Evolutionary conservation across 2,888 invertebrate species (phyloP).

Genomic region (Nycteola revayana): DNA sequence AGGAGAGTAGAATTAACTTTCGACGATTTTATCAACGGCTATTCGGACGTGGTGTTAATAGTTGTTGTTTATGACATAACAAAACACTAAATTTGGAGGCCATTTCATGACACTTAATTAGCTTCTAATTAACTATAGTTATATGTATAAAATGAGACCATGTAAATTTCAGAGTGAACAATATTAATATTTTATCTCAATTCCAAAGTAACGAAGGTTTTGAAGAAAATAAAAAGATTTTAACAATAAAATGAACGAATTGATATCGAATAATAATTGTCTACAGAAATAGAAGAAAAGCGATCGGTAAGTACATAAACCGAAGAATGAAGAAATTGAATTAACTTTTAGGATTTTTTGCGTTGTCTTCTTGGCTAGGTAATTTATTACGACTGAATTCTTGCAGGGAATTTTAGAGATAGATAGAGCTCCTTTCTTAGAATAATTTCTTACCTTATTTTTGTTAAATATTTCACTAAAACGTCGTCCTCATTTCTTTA

Average conservation of each 20-base stretch:
- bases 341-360: constrained; percentile 34
- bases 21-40: too few relatives aligned
- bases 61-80: too few relatives aligned
- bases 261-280: constrained; percentile 26
- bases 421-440: not conserved
- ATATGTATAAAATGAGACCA: too few relatives aligned
- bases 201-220: too few relatives aligned
- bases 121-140: too few relatives aligned
- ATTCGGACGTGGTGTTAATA: too few relatives aligned
- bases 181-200: too few relatives aligned
- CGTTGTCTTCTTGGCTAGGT: constrained; percentile 25
- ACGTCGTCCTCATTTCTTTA: not conserved
- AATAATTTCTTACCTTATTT: not conserved
- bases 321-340: constrained; percentile 39
- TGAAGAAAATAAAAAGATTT: too few relatives aligned
- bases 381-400: constrained; percentile 29
- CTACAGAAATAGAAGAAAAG: constrained; percentile 18
- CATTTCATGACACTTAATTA: too few relatives aligned
- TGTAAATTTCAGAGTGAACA: too few relatives aligned
- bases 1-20: constrained; percentile 6
- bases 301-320: constrained; percentile 41
- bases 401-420: constrained; percentile 17
- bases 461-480: not conserved
- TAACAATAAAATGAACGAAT: constrained; percentile 6
- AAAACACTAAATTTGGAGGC: too few relatives aligned